Percentiles rank a stretch among this genome's conserved stretches.
Evolutionary conservation across 23 tunicate genomes (phyloP).

Genomic region (Aplidium turbinatum): DNA sequence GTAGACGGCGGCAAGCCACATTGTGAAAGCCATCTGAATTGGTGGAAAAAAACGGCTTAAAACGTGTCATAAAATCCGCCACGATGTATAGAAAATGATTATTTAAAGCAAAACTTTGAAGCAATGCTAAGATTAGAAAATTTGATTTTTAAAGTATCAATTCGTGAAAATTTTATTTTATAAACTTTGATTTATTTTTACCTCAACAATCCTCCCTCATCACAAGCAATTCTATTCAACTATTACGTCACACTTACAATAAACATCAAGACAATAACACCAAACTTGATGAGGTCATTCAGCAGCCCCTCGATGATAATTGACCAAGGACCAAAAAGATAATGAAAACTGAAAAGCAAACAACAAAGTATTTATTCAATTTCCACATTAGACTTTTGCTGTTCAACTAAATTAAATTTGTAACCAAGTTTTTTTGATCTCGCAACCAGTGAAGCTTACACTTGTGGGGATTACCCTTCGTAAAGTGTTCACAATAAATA

Average conservation of each 20-base stretch:
- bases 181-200: no score
- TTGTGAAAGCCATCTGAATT: slow-evolving; percentile 85
- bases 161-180: neutral
- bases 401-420: no score
- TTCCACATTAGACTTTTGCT: no score
- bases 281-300: slow-evolving; percentile 84
- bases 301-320: slow-evolving; percentile 89
- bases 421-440: no score
- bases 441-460: no score
- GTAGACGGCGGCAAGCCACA: slow-evolving; percentile 96
- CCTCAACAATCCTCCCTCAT: no score
- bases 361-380: no score
- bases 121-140: neutral
- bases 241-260: slow-evolving; percentile 80
- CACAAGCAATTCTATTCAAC: no score
- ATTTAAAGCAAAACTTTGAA: neutral
- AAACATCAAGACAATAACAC: slow-evolving; percentile 87
- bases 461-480: no score
- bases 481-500: no score
- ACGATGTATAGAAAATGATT: neutral
- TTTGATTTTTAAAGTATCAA: neutral
- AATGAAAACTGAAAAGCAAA: slow-evolving; percentile 76
- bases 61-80: neutral
- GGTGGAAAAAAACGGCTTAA: neutral
- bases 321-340: slow-evolving; percentile 97